Evolutionary conservation across 1,140 invertebrate genomes (phyloP).

Genomic region (Parasteatoda tepidariorum): DNA sequence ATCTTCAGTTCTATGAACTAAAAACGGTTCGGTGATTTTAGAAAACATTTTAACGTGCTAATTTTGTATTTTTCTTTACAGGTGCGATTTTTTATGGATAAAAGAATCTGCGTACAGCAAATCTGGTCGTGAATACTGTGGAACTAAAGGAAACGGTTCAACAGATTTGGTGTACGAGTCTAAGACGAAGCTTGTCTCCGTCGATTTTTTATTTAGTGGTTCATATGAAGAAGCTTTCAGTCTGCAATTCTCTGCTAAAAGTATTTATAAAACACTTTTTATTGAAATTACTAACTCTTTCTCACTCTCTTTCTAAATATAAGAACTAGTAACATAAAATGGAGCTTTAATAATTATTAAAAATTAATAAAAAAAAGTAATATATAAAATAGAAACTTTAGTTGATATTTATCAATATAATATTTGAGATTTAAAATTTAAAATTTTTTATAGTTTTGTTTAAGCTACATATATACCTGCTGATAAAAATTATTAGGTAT

Average conservation of each 20-base stretch:
- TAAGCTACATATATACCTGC: too few relatives aligned
- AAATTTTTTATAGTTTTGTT: too few relatives aligned
- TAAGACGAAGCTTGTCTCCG: constrained; percentile 74
- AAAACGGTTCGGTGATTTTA: too few relatives aligned
- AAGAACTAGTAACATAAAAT: not conserved
- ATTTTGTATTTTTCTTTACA: constrained; percentile 61
- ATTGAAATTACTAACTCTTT: too few relatives aligned
- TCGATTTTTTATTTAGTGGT: constrained; percentile 75
- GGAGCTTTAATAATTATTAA: not conserved
- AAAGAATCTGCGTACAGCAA: constrained; percentile 76
- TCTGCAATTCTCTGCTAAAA: constrained; percentile 76
- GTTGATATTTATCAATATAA: too few relatives aligned
- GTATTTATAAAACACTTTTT: constrained; percentile 74
- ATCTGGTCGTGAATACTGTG: constrained; percentile 69
- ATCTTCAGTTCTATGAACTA: too few relatives aligned
- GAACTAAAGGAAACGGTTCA: constrained; percentile 61
- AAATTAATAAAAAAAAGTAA: not conserved
- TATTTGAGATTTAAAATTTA: too few relatives aligned
- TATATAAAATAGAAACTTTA: too few relatives aligned
- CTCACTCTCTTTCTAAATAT: too few relatives aligned
- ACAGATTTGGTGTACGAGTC: constrained; percentile 72
- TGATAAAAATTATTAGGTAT: too few relatives aligned
- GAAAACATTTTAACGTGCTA: too few relatives aligned
- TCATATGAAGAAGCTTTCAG: constrained; percentile 76
- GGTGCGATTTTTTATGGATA: constrained; percentile 78